phyloP scores from a whole-genome alignment of 2,888 invertebrate species.

The Disparrhopalites patrizii region DNA sequence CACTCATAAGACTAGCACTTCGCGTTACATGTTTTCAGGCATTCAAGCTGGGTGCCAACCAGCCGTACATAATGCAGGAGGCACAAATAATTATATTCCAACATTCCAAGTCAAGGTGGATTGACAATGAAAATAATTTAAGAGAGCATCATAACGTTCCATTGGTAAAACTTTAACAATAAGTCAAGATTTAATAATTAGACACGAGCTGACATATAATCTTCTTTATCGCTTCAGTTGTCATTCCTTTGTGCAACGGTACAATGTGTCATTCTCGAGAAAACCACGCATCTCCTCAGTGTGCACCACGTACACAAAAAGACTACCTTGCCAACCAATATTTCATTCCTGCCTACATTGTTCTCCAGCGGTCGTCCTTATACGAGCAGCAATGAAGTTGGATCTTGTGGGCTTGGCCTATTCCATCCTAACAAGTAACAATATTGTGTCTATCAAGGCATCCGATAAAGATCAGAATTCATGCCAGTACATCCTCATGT shows the following conservation, averaged over 20 bases:
- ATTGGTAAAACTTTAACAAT: conserved; percentile 1
- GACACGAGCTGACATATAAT: conserved; percentile 49
- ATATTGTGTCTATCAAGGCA: conserved; percentile 2
- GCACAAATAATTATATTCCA: too few relatives aligned
- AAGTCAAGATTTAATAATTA: conserved; percentile 37
- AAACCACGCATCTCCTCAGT: conserved; percentile 46
- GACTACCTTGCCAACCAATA: not conserved
- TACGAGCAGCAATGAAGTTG: not conserved
- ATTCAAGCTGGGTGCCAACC: too few relatives aligned
- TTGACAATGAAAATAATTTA: too few relatives aligned
- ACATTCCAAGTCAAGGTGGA: too few relatives aligned
- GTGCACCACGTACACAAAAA: conserved; percentile 25
- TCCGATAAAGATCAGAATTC: conserved; percentile 14
- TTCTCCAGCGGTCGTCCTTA: too few relatives aligned
- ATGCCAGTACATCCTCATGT: conserved; percentile 1
- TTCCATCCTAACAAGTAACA: conserved; percentile 3
- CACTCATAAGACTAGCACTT: too few relatives aligned
- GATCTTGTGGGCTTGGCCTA: not conserved
- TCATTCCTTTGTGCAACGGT: conserved; percentile 43
- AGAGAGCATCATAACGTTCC: not conserved
- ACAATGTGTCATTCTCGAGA: conserved; percentile 39
- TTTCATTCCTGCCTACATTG: conserved; percentile 6
- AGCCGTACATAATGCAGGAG: too few relatives aligned
- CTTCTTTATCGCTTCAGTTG: conserved; percentile 47
- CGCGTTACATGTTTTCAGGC: too few relatives aligned